Evolutionary conservation across 2,797 vertebrate genomes (phyloP).

Genomic region (Myotis planiceps): DNA sequence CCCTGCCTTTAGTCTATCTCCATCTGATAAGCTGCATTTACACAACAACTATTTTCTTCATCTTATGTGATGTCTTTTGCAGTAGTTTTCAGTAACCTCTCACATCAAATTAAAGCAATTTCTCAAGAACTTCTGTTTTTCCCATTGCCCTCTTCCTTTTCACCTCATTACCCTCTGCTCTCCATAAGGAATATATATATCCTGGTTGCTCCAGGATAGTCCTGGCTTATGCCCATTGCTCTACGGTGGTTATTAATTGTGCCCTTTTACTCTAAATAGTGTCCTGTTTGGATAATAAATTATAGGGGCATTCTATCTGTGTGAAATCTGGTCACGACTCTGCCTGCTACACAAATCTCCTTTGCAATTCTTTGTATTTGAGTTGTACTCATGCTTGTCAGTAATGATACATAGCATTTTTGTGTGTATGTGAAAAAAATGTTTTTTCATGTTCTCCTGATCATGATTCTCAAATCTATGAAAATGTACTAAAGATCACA

Average conservation of each 20-base stretch:
- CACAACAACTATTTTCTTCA: not conserved
- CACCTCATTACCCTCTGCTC: not conserved
- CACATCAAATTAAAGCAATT: not conserved
- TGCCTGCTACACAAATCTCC: not conserved
- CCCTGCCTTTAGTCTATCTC: not conserved
- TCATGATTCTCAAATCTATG: not conserved
- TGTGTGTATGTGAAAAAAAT: not conserved
- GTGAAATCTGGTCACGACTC: not conserved
- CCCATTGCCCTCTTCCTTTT: not conserved
- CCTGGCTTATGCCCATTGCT: not conserved
- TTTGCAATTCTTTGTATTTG: not conserved
- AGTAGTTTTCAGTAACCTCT: not conserved
- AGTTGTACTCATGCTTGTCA: not conserved
- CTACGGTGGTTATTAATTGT: not conserved
- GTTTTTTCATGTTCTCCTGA: not conserved
- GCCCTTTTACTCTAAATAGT: not conserved
- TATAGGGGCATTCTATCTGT: not conserved
- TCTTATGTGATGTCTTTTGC: not conserved
- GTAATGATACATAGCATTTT: not conserved
- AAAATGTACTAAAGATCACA: not conserved
- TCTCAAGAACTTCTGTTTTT: not conserved
- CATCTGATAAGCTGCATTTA: not conserved
- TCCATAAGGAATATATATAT: not conserved
- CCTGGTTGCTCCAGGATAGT: not conserved
- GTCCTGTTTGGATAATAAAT: not conserved